Conservation (phyloP, 2,797 vertebrate species). For the Anniella stebbinsi region DNA sequence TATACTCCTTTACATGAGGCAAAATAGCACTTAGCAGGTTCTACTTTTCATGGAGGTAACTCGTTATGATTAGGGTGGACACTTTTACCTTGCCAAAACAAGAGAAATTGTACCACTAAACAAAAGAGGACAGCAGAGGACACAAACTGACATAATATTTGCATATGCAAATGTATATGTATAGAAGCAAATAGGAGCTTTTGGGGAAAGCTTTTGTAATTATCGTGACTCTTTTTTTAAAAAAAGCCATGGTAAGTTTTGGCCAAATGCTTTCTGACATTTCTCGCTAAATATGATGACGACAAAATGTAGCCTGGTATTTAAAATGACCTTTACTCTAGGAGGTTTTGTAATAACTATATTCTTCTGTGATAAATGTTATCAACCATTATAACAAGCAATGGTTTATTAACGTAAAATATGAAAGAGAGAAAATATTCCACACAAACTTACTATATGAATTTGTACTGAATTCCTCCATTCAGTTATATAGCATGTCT, state of each 20-base stretch:
- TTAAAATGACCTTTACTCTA: neutral
- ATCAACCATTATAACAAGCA: neutral
- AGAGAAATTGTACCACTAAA: too few relatives aligned
- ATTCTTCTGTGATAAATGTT: conserved; percentile 8
- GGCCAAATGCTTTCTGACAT: conserved; percentile 26
- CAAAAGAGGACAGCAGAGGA: too few relatives aligned
- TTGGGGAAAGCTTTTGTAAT: neutral
- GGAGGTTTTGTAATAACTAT: neutral
- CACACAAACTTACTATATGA: neutral
- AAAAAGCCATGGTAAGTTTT: conserved; percentile 24
- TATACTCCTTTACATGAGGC: neutral
- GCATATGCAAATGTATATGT: too few relatives aligned
- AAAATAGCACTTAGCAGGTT: neutral
- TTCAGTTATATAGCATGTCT: neutral
- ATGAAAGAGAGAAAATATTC: neutral
- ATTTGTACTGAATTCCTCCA: neutral
- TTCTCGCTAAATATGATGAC: conserved; percentile 32
- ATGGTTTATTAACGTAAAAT: neutral
- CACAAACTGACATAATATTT: too few relatives aligned
- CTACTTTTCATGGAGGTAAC: too few relatives aligned
- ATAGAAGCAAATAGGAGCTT: too few relatives aligned
- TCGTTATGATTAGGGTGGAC: too few relatives aligned
- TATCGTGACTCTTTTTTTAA: conserved; percentile 30
- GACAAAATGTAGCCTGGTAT: neutral
- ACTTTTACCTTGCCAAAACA: too few relatives aligned